Evolutionary conservation across 2,113 vertebrate species (phyloP).

Genomic region (Calonectris borealis): DNA sequence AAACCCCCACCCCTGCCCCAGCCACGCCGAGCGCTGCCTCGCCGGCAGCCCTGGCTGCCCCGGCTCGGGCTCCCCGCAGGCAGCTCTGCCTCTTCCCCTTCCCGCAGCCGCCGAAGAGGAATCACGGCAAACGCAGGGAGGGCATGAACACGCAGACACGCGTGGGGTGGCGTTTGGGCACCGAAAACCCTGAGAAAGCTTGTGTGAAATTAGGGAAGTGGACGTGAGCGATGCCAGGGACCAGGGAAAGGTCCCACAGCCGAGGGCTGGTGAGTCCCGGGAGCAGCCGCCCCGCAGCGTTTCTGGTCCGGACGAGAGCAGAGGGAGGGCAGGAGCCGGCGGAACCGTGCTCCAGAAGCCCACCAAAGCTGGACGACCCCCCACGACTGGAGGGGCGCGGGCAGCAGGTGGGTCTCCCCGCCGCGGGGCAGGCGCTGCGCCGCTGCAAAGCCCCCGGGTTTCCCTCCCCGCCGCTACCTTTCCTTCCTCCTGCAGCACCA

Average conservation of each 20-base stretch:
- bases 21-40: background rate
- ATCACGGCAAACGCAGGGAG: accelerated
- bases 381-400: background rate
- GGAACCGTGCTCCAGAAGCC: background rate
- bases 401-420: background rate
- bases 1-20: background rate
- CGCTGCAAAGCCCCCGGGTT: background rate
- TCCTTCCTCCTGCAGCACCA: background rate
- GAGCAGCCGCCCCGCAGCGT: accelerated
- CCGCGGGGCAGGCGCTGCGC: accelerated
- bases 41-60: background rate
- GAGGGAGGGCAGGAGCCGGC: background rate
- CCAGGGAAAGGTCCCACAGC: background rate
- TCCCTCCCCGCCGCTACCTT: background rate
- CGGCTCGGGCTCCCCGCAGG: background rate
- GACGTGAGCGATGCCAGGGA: background rate
- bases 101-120: background rate
- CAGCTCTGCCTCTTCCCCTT: background rate
- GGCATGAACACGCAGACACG: background rate
- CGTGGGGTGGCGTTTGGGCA: background rate
- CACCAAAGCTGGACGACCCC: accelerated
- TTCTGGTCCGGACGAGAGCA: background rate
- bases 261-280: background rate
- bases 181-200: background rate
- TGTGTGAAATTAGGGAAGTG: background rate